Evolutionary conservation across 1,140 invertebrate genomes (phyloP), one percentile per base, ranked within the genome.

Genomic region (Drosophila busckii): DNA sequence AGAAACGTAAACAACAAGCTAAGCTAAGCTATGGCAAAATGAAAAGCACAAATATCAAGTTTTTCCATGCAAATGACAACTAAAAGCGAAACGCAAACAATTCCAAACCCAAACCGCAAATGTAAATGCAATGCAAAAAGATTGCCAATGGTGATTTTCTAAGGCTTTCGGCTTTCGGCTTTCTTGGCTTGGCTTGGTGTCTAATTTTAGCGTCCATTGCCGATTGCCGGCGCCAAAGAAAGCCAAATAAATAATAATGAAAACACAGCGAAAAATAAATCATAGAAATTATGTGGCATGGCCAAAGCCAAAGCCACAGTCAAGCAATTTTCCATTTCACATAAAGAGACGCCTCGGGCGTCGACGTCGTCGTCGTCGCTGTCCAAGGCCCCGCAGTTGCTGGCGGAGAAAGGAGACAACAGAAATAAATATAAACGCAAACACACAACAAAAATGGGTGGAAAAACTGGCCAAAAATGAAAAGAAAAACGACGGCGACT

Each of bases 281-380:
- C 73, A 80, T 69, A 61, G 53, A 78, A 80, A 78, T 78, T 78
- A 78, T 78, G 68, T 50, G n/a, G 35, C 65, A 58, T 50, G 50
- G 28, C 34, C 50, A 37, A 38, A 49, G n/a, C n/a, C n/a, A n/a
- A n/a, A n/a, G 25, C 17, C 38, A 45, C 38, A 50, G 50, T 9
- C 40, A 49, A 63, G 56, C 67, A 67, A 68, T 78, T 78, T 78
- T 80, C 73, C 73, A 80, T 76, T 75, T 75, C 54, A 50, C 46
- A 73, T 41, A 15, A 40, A 25, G 23, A 16, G 7, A 46, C 44
- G 69, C 56, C 62, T 55, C 46, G 32, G 53, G 69, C n/a, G n/a
- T n/a, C n/a, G n/a, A n/a, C n/a, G n/a, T n/a, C n/a, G n/a, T n/a
- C n/a, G n/a, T n/a, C n/a, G n/a, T n/a, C n/a, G n/a, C n/a, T n/a